Evolutionary conservation across 2,113 vertebrate species (phyloP), one percentile per base, ranked within the genome.

Genomic region (Emydura subglobosa): DNA sequence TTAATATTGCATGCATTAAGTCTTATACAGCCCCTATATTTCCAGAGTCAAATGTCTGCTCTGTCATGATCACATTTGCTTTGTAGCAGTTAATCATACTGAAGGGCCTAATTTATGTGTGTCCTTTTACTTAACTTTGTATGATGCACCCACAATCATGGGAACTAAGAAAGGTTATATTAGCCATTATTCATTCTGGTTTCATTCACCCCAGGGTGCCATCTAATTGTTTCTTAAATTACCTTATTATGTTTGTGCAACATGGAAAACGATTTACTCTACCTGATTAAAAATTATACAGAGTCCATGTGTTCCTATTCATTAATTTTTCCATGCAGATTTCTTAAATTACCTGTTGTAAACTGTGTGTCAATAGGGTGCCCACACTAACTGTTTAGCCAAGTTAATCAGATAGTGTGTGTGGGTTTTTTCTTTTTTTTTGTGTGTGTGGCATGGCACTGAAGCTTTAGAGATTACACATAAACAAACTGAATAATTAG

Each of bases 201-300:
- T 95, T 79, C 93, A 87, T 97, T 97, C 93, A 96, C 92, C 90
- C 92, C 19, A 55, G 88, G 72, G 93, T 94, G 95, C 94, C 93
- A 92, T 79, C 51, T 97, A 97, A 98, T 98, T 97, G 97, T 97
- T 98, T 95, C 94, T 96, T 94, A 97, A 97, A 96, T 97, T 95
- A 97, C 94, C 97, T 98, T 97, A 97, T 96, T 97, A 95, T 97
- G 85, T 92, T 97, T 97, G 92, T 94, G 93, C 79, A 97, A 95
- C 85, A 93, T 24, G 31, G 95, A 93, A 96, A 97, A 96, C 93
- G 95, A 96, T 87, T 97, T 97, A 92, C 84, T 92, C 88, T 89
- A 85, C 82, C 91, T 94, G 92, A 65, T 96, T 97, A 96, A 96
- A 95, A 97, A 94, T 91, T 93, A 88, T 79, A 92, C 92, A 27